Conservation (phyloP, 2,888 invertebrate genomes). For the Perizoma flavofasciatum region DNA sequence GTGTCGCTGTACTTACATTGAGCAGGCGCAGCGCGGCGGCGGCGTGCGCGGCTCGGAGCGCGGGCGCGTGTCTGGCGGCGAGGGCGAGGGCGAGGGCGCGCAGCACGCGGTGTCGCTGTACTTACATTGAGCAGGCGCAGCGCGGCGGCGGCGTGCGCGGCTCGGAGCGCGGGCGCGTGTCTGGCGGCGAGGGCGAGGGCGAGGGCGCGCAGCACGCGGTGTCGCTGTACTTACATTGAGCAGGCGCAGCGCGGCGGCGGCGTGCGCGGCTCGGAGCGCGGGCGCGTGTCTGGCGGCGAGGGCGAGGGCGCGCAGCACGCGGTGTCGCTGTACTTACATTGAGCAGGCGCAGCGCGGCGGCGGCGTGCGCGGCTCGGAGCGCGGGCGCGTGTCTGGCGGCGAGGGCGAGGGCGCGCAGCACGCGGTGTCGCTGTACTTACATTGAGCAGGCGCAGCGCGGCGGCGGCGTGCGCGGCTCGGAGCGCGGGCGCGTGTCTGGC, state of each 20-base stretch:
- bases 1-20: constrained; percentile 34
- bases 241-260: constrained; percentile 31
- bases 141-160: constrained; percentile 35
- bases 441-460: constrained; percentile 36
- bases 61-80: constrained; percentile 40
- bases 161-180: constrained; percentile 45
- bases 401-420: constrained; percentile 53
- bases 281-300: constrained; percentile 38
- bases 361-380: constrained; percentile 43
- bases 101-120: constrained; percentile 48
- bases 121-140: constrained; percentile 43
- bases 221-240: constrained; percentile 38
- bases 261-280: constrained; percentile 44
- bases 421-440: constrained; percentile 42
- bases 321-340: constrained; percentile 38
- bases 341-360: constrained; percentile 34
- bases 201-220: constrained; percentile 58
- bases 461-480: constrained; percentile 38
- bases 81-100: constrained; percentile 45
- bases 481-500: constrained; percentile 47
- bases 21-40: constrained; percentile 33
- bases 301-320: constrained; percentile 56
- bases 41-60: constrained; percentile 45
- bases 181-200: constrained; percentile 34
- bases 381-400: constrained; percentile 43